Percentiles rank a stretch among this genome's conserved stretches.
Conservation (phyloP, 2,888 invertebrate species). For the Lathronympha strigana region DNA sequence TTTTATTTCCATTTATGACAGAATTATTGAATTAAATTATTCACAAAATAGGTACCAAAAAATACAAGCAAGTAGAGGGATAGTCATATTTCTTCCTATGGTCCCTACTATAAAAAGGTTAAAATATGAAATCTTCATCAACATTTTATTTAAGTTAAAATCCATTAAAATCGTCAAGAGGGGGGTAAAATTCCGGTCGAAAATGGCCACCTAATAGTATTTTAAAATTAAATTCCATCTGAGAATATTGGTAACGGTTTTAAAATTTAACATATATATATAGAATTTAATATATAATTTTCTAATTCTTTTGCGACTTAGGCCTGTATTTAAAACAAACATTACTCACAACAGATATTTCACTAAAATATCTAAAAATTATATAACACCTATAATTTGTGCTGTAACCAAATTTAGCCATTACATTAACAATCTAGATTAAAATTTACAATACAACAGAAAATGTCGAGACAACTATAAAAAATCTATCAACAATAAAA, state of each 20-base stretch:
- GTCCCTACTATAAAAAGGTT: constrained; percentile 75
- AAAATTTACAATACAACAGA: constrained; percentile 40
- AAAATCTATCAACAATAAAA: constrained; percentile 40
- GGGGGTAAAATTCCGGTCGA: constrained; percentile 59
- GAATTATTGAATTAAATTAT: neutral
- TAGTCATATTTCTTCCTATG: constrained; percentile 67
- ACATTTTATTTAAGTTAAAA: constrained; percentile 54
- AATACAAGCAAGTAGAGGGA: constrained; percentile 45
- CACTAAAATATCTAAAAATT: constrained; percentile 29
- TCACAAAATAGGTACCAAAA: constrained; percentile 19
- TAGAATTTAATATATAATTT: constrained; percentile 30
- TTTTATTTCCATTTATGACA: neutral
- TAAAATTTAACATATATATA: constrained; percentile 35
- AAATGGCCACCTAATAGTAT: constrained; percentile 55
- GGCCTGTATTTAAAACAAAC: constrained; percentile 42
- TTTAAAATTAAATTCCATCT: constrained; percentile 50
- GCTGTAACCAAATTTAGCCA: constrained; percentile 32
- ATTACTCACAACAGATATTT: constrained; percentile 27
- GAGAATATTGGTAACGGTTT: constrained; percentile 41
- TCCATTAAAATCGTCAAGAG: constrained; percentile 54
- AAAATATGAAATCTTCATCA: constrained; percentile 61
- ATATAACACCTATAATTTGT: constrained; percentile 39
- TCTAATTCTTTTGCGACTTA: constrained; percentile 41
- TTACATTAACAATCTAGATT: constrained; percentile 31
- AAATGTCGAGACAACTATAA: constrained; percentile 33